Base-by-base conservation (phyloP, 2,797 vertebrate species). In the Diceros bicornis region DNA sequence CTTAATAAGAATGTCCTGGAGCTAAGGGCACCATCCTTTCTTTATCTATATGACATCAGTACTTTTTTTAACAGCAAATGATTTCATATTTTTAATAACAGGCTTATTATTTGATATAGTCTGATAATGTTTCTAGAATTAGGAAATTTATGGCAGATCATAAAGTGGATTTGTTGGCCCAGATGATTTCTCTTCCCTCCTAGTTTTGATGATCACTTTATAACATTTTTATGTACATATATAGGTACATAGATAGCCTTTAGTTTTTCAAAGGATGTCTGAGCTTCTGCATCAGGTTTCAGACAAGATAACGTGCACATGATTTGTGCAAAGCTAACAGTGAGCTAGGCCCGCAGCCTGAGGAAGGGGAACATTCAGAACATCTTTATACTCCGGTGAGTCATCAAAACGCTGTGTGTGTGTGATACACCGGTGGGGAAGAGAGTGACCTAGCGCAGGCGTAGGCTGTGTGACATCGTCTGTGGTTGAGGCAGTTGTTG, bases 201-300 rank as follows among this genome's bases (percentile, higher is more conserved):
- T 77, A 32, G 14, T 89, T 96, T 86, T 82, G 47, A 17, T 79
- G 47, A 44, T 74, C 14, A 17, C 29, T 37, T 88, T 62, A 74
- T 68, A 78, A 66, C 0, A 10, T 81, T 34, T 66, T 2, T 25
- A 8, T 37, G 6, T 61, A 34, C 0, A 0, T 47, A 29, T 14
- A 4, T 32, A 61, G 88, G 11, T 91, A 32, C 16, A 21, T 41
- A 47, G 1, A 0, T 20, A 55, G 62, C 32, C 29, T 91, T 81
- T 61, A 50, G 66, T 78, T 78, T 92, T 89, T 87, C 72, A 75
- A 32, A 95, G 44, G 20, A 32, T 29, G 17, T 64, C 57, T 85
- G 84, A 74, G 37, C 17, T 59, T 94, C 93, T 89, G 29, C 34
- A 50, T 89, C 50, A 84, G 68, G 44, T 91, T 87, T 92, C 27